phyloP scores from a whole-genome alignment of 2,888 invertebrate genomes.

The Unio delphinus region DNA sequence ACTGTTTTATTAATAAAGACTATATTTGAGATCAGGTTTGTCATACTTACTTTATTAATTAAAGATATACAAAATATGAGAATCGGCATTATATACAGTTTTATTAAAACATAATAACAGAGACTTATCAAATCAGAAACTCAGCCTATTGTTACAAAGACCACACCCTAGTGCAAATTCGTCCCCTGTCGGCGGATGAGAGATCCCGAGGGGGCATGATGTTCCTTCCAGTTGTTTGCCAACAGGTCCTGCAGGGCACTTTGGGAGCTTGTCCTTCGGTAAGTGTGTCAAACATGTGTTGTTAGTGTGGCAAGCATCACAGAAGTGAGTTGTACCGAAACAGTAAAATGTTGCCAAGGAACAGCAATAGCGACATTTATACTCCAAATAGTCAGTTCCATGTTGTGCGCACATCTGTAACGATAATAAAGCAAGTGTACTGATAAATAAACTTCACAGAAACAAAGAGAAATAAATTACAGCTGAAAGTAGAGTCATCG shows the following conservation, averaged over 20 bases:
- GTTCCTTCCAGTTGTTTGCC: conserved; percentile 10
- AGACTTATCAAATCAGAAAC: background rate
- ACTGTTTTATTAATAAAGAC: no score
- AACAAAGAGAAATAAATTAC: no score
- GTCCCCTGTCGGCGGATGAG: conserved; percentile 16
- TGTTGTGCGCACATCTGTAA: conserved; percentile 90
- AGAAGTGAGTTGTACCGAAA: conserved; percentile 98
- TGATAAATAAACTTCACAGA: no score
- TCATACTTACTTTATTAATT: no score
- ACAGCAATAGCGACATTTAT: conserved; percentile 98
- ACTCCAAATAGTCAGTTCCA: conserved; percentile 95
- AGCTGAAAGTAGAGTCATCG: no score
- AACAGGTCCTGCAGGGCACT: conserved; percentile 86
- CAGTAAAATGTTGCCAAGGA: conserved; percentile 99
- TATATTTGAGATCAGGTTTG: no score
- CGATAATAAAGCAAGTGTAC: background rate
- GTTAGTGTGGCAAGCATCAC: conserved; percentile 96
- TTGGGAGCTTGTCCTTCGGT: conserved; percentile 84
- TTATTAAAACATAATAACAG: no score
- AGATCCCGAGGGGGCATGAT: conserved; percentile 9
- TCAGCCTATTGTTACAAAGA: conserved; percentile 8
- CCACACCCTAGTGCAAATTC: conserved; percentile 21
- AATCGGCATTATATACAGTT: no score
- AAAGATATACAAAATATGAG: no score
- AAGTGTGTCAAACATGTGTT: conserved; percentile 94